Evolutionary conservation across 2,113 vertebrate species (phyloP).

Genomic region (Oryzias woworae): DNA sequence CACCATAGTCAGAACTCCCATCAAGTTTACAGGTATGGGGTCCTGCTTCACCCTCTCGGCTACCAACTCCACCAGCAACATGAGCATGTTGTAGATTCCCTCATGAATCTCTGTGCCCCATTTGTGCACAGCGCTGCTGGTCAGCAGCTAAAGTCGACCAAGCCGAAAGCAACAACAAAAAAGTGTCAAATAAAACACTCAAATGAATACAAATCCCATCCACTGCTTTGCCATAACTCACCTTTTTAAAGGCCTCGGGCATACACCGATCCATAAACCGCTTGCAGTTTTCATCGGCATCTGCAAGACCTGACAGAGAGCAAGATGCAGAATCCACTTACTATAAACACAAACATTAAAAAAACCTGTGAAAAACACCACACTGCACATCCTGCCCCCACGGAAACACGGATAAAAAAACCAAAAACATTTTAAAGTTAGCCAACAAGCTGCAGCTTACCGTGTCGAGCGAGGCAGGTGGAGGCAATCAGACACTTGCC

Average conservation of each 20-base stretch:
- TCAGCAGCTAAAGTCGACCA: conserved; percentile 81
- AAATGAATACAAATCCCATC: neutral
- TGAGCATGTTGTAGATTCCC: conserved; percentile 99
- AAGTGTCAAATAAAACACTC: neutral
- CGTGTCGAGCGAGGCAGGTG: conserved; percentile 90
- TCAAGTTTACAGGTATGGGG: conserved; percentile 89
- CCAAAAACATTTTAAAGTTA: neutral
- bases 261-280: conserved; percentile 97
- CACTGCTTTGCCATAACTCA: conserved; percentile 50
- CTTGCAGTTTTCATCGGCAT: conserved; percentile 98
- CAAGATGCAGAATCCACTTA: conserved; percentile 8
- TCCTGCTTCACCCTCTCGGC: conserved; percentile 96
- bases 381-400: conserved; percentile 38
- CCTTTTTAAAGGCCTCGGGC: conserved; percentile 99
- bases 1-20: conserved; percentile 95
- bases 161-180: neutral
- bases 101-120: conserved; percentile 99
- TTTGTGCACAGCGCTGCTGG: conserved; percentile 97
- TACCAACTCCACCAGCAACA: conserved; percentile 94
- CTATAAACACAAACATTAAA: conserved; percentile 6
- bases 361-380: conserved; percentile 35
- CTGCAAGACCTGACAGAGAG: conserved; percentile 87
- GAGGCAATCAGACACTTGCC: conserved; percentile 97
- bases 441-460: conserved; percentile 71
- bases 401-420: conserved; percentile 12